Evolutionary conservation across 2,113 vertebrate species (phyloP), one percentile per base, ranked within the genome.

Genomic region (Chlorodrepanis virens): DNA sequence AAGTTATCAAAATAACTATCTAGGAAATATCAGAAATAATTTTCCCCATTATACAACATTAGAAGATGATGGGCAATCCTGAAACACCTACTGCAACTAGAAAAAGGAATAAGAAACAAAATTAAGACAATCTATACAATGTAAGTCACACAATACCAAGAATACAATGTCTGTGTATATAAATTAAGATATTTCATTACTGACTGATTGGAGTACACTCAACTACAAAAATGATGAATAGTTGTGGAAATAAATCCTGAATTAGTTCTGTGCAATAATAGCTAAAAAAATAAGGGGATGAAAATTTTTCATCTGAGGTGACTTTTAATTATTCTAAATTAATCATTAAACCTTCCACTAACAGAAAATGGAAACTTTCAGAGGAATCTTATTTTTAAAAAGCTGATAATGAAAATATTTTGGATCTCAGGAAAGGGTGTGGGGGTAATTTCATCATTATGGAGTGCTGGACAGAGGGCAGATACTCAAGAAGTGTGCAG

Each of bases 311-410:
- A 63, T 60, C 49, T 56, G 35, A 64, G 57, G 24, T 86, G 49
- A 42, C 37, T 61, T 94, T 93, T 61, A 70, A n/a, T 84, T 69
- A 77, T 86, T 61, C 39, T 54, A 33, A 89, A 89, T 83, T 45
- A 95, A 85, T 91, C 68, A 81, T 60, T 93, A 94, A 87, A 25
- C 8, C 21, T 94, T 89, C 37, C 28, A 91, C 23, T 54, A 92
- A 76, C 6, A 82, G 71, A 95, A 95, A 94, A 89, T 52, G 19
- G n/a, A 92, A 88, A 53, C 5, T 9, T 84, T 74, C 37, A 65
- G 67, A 57, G 9, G 45, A 93, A 83, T 63, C 25, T 78, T 0
- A 1, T 77, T 88, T 92, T 80, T 27, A 50, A 75, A 97, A 85
- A 64, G 23, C 47, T 93, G 14, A 95, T 94, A 90, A 61, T 63